Evolutionary conservation across 2,888 invertebrate genomes (phyloP), one percentile per base, ranked within the genome.

Genomic region (Alviniconcha strummeri): DNA sequence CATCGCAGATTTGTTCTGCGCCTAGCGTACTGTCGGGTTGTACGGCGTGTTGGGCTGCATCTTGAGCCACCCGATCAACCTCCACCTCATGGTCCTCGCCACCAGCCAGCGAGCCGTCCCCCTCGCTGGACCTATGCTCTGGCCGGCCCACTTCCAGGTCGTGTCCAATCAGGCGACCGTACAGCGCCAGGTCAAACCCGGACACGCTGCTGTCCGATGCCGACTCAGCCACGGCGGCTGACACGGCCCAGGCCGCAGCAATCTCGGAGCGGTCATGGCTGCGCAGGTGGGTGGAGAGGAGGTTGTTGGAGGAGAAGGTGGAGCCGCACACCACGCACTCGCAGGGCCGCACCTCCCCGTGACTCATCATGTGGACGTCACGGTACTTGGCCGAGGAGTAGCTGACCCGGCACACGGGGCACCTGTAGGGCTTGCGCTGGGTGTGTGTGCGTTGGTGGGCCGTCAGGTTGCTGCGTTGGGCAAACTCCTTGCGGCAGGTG

Each of bases 241-340:
- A 64, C 64, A 64, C 13, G 1, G 36, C 52, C 13, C 9, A 64
- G 6, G 78, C 78, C 4, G 60, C 78, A 4, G 64, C 78, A 4
- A 52, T 60, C 52, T 78, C 78, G 15, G 78, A 78, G 13, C 4
- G 60, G 15, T 52, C 52, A 64, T 78, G 78, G 8, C 60, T 64
- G 7, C 64, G 60, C 64, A 78, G 5, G 52, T 78, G 78, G 2
- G 60, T 52, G 64, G 78, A 36, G 15, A 78, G 64, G 5, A 64
- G 64, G 17, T 57, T 6, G 64, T 60, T 60, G 52, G 78, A 78
- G 60, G 78, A 78, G 64, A 78, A 78, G 8, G 64, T 64, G 11
- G 64, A 60, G 8, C 78, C 78, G 7, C 78, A 78, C 64, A 78
- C 78, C 4, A 78, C 11, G 78, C 78, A 78, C 78, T 60, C 78